Evolutionary conservation across 2,888 invertebrate genomes (phyloP).

Genomic region (Rosalia funebris): DNA sequence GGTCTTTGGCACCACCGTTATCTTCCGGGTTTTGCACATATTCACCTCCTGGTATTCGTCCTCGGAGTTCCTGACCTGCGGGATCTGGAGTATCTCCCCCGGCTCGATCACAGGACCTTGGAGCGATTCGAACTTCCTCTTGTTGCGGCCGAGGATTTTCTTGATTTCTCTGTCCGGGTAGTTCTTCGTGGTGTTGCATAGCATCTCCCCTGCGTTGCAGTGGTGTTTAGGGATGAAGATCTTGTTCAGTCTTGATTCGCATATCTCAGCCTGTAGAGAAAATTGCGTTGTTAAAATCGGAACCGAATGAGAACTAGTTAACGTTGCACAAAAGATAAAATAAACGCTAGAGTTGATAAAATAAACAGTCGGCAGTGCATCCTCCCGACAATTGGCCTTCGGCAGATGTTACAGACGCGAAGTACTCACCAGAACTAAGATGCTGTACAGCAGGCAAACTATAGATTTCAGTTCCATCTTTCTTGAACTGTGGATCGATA

Average conservation of each 20-base stretch:
- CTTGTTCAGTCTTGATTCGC: constrained; percentile 22
- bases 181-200: constrained; percentile 26
- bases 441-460: constrained; percentile 14
- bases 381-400: too few relatives aligned
- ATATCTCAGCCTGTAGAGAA: constrained; percentile 23
- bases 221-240: constrained; percentile 32
- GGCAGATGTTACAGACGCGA: neutral
- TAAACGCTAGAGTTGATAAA: neutral
- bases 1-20: constrained; percentile 24
- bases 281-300: neutral
- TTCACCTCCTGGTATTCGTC: constrained; percentile 27
- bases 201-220: constrained; percentile 12
- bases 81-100: constrained; percentile 2
- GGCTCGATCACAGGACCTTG: constrained; percentile 33
- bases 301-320: neutral
- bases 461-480: constrained; percentile 30
- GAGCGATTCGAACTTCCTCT: constrained; percentile 23
- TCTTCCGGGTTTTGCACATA: constrained; percentile 31
- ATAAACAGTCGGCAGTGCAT: neutral
- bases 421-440: constrained; percentile 29
- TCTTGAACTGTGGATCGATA: constrained; percentile 33
- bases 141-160: constrained; percentile 24
- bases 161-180: constrained; percentile 30
- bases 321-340: neutral
- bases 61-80: constrained; percentile 2